These are phyloP conservation scores for Artibeus jamaicensis DNA, from an alignment of 2,797 vertebrate genomes.

Conservation along the genomic window DNA sequence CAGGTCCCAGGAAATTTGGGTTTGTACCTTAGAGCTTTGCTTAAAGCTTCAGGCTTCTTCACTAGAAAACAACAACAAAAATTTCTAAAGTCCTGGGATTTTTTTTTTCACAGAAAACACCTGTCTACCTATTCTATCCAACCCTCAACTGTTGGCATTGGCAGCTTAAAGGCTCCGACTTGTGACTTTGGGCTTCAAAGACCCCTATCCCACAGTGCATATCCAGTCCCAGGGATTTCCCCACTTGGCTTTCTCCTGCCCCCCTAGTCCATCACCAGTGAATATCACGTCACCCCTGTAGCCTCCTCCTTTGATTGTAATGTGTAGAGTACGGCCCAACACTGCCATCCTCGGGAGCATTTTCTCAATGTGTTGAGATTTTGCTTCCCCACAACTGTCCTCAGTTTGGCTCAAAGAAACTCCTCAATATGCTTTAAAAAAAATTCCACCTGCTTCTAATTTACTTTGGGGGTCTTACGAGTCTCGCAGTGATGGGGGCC, in stretches of 20 bases:
- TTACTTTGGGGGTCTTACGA: background rate
- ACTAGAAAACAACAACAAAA: background rate
- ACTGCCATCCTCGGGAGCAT: background rate
- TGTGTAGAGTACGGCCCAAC: background rate
- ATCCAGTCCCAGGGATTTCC: too few relatives aligned
- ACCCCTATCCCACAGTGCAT: background rate
- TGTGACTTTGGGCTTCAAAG: slow-evolving; percentile 8
- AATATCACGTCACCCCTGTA: background rate
- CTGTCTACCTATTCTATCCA: background rate
- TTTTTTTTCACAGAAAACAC: background rate
- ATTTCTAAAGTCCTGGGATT: background rate
- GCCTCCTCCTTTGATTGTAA: background rate
- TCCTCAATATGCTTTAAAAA: background rate
- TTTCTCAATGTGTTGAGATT: background rate
- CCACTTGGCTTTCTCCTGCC: background rate
- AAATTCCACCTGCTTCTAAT: background rate
- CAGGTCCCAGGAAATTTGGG: background rate
- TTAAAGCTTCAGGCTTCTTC: slow-evolving; percentile 4
- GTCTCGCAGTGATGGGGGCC: background rate
- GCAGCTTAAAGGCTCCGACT: background rate
- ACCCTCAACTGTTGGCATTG: background rate
- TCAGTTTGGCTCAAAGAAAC: background rate
- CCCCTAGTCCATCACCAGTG: background rate
- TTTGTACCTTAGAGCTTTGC: background rate
- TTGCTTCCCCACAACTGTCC: background rate